phyloP scores from a whole-genome alignment of 2,113 vertebrate species.

The Gasterosteus nipponicus region DNA sequence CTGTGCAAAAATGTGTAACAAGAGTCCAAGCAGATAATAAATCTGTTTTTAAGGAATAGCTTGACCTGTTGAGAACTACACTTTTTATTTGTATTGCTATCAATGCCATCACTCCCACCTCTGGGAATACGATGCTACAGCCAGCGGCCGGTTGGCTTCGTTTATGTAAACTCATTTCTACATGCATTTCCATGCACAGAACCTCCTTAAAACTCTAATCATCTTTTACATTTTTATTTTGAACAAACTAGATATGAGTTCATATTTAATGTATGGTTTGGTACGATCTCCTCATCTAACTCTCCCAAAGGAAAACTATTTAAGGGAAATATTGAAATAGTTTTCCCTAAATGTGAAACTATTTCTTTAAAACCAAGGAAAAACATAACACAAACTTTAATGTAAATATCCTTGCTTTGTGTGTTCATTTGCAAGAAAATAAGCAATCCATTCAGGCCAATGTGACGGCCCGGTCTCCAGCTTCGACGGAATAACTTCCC shows the following conservation, averaged over 20 bases:
- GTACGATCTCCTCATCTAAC: neutral
- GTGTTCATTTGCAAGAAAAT: neutral
- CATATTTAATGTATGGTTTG: neutral
- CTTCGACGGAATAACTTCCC: constrained; percentile 12
- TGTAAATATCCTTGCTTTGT: neutral
- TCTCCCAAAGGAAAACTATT: neutral
- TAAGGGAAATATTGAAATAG: neutral
- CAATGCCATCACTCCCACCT: neutral
- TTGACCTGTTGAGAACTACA: neutral
- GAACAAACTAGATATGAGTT: neutral
- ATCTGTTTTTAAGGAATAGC: constrained; percentile 8
- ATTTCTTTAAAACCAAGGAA: neutral
- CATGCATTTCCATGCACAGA: neutral
- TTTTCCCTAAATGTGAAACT: neutral
- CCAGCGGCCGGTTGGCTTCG: neutral
- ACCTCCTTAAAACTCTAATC: neutral
- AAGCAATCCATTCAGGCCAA: neutral
- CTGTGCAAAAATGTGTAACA: neutral
- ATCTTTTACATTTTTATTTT: neutral
- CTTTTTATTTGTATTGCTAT: neutral
- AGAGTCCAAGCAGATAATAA: neutral
- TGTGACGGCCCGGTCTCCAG: neutral
- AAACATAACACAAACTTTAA: neutral
- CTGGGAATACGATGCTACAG: neutral
- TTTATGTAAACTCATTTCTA: neutral